Base-by-base conservation (phyloP, 2,113 vertebrate genomes). In the Onychostoma macrolepis region DNA sequence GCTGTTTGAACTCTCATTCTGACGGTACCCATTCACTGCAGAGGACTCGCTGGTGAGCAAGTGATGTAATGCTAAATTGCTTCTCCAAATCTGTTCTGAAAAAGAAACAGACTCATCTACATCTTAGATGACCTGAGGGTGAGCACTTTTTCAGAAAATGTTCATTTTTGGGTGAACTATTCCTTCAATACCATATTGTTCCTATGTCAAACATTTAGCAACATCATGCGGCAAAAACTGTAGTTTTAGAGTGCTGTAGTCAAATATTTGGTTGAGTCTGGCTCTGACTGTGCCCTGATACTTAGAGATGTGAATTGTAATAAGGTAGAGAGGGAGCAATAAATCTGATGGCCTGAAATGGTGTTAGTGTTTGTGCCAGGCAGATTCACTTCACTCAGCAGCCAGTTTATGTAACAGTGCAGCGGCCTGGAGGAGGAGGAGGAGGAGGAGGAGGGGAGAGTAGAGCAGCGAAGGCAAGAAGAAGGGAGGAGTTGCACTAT, bases 381-480 rank as follows among this genome's bases (percentile, higher is more conserved):
- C 77, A 80, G 78, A 81, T 72, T 86, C 41, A 36, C 28, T 83
- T 45, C 80, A 36, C 48, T 80, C 76, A 69, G 85, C 75, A 86
- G 80, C 86, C 74, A 36, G 72, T 56, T 87, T 87, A 87, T 84
- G 63, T 87, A 87, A 87, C 69, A 71, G 74, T 87, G 82, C 81
- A 84, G 80, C 17, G 50, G 15, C 43, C 21, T 38, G 28, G 69
- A 75, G 45, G 30, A 75, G 69, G 83, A 69, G 69, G 50, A 15
- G 30, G 56, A 8, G 36, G 61, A 63, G 80, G 33, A 43, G 43
- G 67, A 75, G 80, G 5, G 41, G 15, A 41, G 58, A 48, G 41
- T 0, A 43, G 53, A 61, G 58, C 21, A 71, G 58, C 19, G 43
- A 48, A 36, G 30, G 28, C 26, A 24, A 48, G 81, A 69, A 71